Percentiles rank a stretch among this genome's conserved stretches.
phyloP scores from a whole-genome alignment of 2,888 invertebrate genomes.

The Troides aeacus region DNA sequence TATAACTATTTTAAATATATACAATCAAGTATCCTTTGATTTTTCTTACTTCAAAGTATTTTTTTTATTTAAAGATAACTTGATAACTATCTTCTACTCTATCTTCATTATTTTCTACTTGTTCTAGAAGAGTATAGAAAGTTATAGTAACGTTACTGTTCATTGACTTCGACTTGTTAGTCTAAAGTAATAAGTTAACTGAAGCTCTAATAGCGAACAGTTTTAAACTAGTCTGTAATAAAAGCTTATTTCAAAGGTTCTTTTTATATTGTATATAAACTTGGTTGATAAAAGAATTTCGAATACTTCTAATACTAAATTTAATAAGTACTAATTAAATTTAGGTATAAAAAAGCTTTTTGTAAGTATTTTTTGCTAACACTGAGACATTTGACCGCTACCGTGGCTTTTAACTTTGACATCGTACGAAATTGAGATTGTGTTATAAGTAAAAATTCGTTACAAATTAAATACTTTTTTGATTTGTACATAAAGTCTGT shows the following conservation, averaged over 20 bases:
- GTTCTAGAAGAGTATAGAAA: neutral
- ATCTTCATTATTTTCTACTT: neutral
- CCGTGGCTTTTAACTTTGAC: too few relatives aligned
- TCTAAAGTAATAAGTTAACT: neutral
- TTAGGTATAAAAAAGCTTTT: too few relatives aligned
- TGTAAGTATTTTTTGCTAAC: too few relatives aligned
- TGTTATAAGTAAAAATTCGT: too few relatives aligned
- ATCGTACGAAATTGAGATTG: too few relatives aligned
- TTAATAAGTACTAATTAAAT: too few relatives aligned
- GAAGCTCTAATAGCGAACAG: neutral
- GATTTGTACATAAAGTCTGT: neutral
- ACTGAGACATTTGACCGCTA: too few relatives aligned
- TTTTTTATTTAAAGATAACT: neutral
- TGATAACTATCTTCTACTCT: too few relatives aligned
- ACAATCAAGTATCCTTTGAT: too few relatives aligned
- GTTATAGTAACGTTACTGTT: neutral
- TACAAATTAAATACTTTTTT: too few relatives aligned
- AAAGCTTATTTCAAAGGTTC: neutral
- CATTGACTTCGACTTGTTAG: neutral
- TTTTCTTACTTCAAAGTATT: neutral
- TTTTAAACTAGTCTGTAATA: neutral
- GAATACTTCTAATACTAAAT: too few relatives aligned
- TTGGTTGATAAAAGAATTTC: neutral
- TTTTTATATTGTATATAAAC: conserved; percentile 2
- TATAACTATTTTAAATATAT: too few relatives aligned